These are phyloP conservation scores for Apotomis capreana DNA, from an alignment of 2,888 invertebrate species.

Conservation along the genomic window DNA sequence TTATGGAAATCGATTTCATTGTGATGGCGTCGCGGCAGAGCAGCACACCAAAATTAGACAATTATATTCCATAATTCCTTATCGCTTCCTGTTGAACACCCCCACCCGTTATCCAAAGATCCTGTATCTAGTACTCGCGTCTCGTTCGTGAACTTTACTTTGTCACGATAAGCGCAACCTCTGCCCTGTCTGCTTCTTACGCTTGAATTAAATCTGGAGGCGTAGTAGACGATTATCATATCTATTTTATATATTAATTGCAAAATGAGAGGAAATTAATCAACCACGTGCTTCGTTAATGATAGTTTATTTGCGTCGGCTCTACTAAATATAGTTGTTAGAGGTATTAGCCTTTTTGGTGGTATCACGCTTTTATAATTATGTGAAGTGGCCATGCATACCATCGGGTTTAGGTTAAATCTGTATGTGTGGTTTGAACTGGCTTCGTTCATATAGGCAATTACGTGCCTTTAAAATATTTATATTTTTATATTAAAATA, in stretches of 20 bases:
- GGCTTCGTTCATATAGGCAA: too few relatives aligned
- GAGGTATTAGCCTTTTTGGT: too few relatives aligned
- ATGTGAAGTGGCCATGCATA: too few relatives aligned
- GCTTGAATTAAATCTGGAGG: slow-evolving; percentile 32
- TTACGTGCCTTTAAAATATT: too few relatives aligned
- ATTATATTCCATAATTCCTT: not conserved
- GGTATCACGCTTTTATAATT: too few relatives aligned
- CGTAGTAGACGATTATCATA: slow-evolving; percentile 36
- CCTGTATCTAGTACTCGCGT: slow-evolving; percentile 17
- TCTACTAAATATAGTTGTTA: too few relatives aligned
- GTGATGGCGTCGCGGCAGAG: too few relatives aligned
- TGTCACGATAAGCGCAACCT: slow-evolving; percentile 32
- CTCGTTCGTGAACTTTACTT: slow-evolving; percentile 17
- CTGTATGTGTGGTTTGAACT: too few relatives aligned
- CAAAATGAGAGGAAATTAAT: slow-evolving; percentile 20
- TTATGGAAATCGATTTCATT: too few relatives aligned
- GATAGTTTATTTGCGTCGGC: not conserved
- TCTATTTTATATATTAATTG: slow-evolving; percentile 28
- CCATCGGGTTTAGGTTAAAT: too few relatives aligned
- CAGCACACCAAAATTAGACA: too few relatives aligned
- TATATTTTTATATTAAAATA: too few relatives aligned
- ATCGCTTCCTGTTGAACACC: slow-evolving; percentile 14
- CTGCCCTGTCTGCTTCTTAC: slow-evolving; percentile 31
- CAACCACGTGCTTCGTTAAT: slow-evolving; percentile 26
- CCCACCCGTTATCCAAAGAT: slow-evolving; percentile 14